Base-by-base conservation (phyloP, 2,888 invertebrate species). In the Cecidostiba fungosa region DNA sequence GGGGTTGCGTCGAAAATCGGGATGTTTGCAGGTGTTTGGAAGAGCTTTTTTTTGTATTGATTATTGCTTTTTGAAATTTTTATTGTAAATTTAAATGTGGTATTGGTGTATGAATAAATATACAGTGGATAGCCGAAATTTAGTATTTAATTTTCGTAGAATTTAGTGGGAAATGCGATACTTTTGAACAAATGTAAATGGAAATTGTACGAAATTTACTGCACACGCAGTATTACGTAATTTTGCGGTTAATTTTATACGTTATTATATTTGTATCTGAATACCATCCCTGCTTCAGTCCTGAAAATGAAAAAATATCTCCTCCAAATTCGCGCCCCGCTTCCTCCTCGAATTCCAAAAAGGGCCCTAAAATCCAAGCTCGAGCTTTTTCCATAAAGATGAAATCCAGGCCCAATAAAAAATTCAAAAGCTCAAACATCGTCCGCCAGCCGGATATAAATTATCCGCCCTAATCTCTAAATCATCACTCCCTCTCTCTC, bases 371-470 rank as follows among this genome's bases (percentile, higher is more conserved):
- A 66, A 6, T 3, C 3, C 1, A 14, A 14, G 6, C 66, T 26
- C 26, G 16, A 29, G 66, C 66, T 66, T 70, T 73, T 10, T n/a
- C n/a, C 73, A 73, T 73, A 47, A n/a, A 73, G 43, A 73, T 39
- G n/a, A 73, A 73, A 39, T 73, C 73, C 23, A 43, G 43, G 54
- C n/a, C 14, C 23, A 36, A 50, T 16, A 29, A 16, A 83, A 79
- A 85, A 85, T 85, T 85, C 82, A 78, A 85, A 85, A 69, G 82
- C 82, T 50, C 73, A 36, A 70, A 54, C 73, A 29, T 14, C n/a
- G 8, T 39, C 43, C 14, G 23, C 23, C 39, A 23, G n/a, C 23
- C n/a, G 72, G 72, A 39, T 43, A 79, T 83, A 86, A 84, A 80
- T 86, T 73, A 74, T 62, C 39, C 1, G 19, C 50, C 70, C 80